Evolutionary conservation across 2,797 vertebrate genomes (phyloP), one percentile per base, ranked within the genome.

Genomic region (Brachyalestes nurse): DNA sequence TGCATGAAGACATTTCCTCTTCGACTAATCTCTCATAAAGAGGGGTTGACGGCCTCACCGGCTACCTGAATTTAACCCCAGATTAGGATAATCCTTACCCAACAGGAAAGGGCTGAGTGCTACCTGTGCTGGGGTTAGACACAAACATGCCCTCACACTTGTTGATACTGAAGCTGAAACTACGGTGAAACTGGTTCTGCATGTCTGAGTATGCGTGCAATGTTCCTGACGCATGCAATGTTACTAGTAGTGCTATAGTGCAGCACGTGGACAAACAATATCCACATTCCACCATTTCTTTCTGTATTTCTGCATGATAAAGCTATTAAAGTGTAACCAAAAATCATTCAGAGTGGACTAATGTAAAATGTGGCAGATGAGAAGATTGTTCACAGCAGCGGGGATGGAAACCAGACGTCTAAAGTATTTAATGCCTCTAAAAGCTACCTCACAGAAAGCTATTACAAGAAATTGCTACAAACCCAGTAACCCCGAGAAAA

Each of bases 51-150:
- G 77, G 82, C 83, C 86, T 58, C 19, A 14, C 77, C 66, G 38
- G 23, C 40, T 49, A 65, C 82, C 86, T 79, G 75, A 86, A 84
- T 83, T 86, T 80, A 84, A 80, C 85, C 89, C 74, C 76, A 86
- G 88, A 92, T 93, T 92, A 88, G 67, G 80, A 64, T 91, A 92
- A 93, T 93, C 91, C 57, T 80, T 42, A 65, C 70, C 61, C 78
- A 78, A 66, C 62, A 64, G 19, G 55, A 73, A 80, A 62, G 57
- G 34, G 47, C 6, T 42, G 64, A 17, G 78, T 9, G 0, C 42
- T 28, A 6, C 17, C 1, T 14, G 5, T 40, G 53, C 55, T 58
- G 34, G 6, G 49, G 19, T 42, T 42, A 73, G 34, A n/a, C 3
- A 73, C 1, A 58, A 34, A 73, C 71, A 57, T 16, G 38, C 49